These are phyloP conservation scores for Bostrychus sinensis DNA, from an alignment of 2,113 vertebrate genomes.

Conservation along the genomic window DNA sequence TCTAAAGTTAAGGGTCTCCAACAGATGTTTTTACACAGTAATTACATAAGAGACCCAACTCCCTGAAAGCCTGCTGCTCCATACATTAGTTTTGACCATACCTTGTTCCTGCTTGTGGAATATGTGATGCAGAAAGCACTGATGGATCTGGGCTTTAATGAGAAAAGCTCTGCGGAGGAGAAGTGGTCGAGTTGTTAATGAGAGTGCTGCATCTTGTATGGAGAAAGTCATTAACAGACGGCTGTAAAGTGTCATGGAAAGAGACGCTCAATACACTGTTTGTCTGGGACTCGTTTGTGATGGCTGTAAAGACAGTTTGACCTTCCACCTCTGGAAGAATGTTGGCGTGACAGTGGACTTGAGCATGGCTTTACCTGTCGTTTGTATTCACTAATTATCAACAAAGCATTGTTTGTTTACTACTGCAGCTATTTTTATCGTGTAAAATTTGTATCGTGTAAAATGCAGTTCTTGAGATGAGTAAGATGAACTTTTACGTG, in stretches of 20 bases:
- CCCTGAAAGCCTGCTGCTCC: neutral
- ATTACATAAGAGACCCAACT: neutral
- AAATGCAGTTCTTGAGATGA: too few relatives aligned
- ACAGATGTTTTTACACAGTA: neutral
- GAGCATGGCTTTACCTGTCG: constrained; percentile 17
- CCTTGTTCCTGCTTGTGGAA: neutral
- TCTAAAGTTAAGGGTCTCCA: neutral
- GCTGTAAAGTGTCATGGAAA: constrained; percentile 17
- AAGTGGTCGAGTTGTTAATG: constrained; percentile 11
- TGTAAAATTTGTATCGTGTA: too few relatives aligned
- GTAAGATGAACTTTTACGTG: neutral
- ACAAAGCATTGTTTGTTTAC: neutral
- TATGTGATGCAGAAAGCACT: neutral
- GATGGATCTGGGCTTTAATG: constrained; percentile 6
- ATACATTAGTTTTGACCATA: neutral
- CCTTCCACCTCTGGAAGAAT: constrained; percentile 20
- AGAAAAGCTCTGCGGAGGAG: neutral
- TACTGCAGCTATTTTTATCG: too few relatives aligned
- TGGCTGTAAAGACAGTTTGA: neutral
- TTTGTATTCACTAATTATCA: neutral
- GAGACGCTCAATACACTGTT: constrained; percentile 15
- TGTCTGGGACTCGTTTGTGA: constrained; percentile 4
- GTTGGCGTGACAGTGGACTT: neutral
- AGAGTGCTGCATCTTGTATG: constrained; percentile 22
- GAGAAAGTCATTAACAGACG: constrained; percentile 21